These are phyloP conservation scores for Mycteria americana DNA, from an alignment of 2,797 vertebrate genomes.

Conservation along the genomic window DNA sequence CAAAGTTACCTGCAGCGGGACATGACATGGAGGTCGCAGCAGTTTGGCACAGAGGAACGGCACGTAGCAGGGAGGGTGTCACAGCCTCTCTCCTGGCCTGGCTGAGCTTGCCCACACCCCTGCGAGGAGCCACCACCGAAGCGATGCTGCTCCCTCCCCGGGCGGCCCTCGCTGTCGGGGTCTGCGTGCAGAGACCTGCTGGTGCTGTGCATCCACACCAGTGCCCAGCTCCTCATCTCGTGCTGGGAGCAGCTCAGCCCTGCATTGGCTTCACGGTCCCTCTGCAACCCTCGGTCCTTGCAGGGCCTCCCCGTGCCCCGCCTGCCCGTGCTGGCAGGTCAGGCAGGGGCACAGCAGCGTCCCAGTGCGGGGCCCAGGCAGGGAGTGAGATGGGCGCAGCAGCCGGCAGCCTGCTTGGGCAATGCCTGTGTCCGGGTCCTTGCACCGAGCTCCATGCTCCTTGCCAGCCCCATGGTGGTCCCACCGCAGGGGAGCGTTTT, in stretches of 20 bases:
- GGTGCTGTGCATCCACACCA: rapidly evolving
- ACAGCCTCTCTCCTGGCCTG: not conserved
- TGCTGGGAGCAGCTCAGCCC: not conserved
- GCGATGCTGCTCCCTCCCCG: not conserved
- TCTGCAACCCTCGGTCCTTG: rapidly evolving
- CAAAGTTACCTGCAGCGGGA: not conserved
- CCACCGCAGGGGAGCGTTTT: not conserved
- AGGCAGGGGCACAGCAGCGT: not conserved
- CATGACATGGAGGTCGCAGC: not conserved
- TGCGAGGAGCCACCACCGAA: rapidly evolving
- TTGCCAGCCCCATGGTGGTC: not conserved
- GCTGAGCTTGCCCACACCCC: not conserved
- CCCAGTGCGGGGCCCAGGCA: not conserved
- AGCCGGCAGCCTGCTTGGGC: not conserved
- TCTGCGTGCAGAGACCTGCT: rapidly evolving
- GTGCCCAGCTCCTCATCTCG: not conserved
- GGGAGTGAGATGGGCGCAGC: not conserved
- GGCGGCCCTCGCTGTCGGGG: too few species aligned
- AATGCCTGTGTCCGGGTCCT: not conserved
- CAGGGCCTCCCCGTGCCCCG: rapidly evolving
- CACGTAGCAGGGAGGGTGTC: not conserved
- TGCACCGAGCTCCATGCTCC: not conserved
- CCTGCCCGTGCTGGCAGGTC: not conserved
- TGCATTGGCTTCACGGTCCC: rapidly evolving
- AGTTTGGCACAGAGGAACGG: not conserved